Evolutionary conservation across 2,888 invertebrate species (phyloP), one percentile per base, ranked within the genome.

Genomic region (Lasioglossum zephyrum): DNA sequence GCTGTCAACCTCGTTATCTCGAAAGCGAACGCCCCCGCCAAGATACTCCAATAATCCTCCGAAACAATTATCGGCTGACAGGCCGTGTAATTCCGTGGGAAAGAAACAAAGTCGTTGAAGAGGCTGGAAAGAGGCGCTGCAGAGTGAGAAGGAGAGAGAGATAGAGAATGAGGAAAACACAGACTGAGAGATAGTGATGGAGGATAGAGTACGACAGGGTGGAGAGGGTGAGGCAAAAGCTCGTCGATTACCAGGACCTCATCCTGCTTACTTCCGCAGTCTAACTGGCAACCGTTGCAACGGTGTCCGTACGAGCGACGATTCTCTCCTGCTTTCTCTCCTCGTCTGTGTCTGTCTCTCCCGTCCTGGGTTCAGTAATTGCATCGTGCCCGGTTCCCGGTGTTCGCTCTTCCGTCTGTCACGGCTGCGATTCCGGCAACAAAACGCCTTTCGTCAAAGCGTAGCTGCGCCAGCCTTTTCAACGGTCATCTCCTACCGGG

Each of bases 381-480:
- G 91, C 91, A 90, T 91, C 90, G 90, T 87, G 87, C 82, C 83
- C 77, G n/a, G 53, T 36, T 53, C 70, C 44, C 74, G 77, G 77
- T 81, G 73, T 78, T 84, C 83, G 84, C 89, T 89, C 89, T 90
- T 89, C 87, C 91, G 86, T 88, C 85, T 80, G 89, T 90, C 91
- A 89, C 87, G 81, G 80, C 78, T 85, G 84, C 87, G 90, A 87
- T 87, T 85, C 86, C 79, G 84, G 57, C 87, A 89, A 90, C 90
- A 90, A 89, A 90, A 84, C 89, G 88, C 85, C 90, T 91, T 89
- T 85, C 91, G 87, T 88, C 89, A 88, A 91, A 91, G 85, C 87
- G 83, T 74, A 81, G 82, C 88, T 82, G 83, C 72, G 81, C 83
- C 84, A 87, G 88, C 87, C 85, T 83, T 88, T 90, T 90, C 77